phyloP scores from a whole-genome alignment of 1,140 invertebrate genomes.

The Zaprionus nigranus region DNA sequence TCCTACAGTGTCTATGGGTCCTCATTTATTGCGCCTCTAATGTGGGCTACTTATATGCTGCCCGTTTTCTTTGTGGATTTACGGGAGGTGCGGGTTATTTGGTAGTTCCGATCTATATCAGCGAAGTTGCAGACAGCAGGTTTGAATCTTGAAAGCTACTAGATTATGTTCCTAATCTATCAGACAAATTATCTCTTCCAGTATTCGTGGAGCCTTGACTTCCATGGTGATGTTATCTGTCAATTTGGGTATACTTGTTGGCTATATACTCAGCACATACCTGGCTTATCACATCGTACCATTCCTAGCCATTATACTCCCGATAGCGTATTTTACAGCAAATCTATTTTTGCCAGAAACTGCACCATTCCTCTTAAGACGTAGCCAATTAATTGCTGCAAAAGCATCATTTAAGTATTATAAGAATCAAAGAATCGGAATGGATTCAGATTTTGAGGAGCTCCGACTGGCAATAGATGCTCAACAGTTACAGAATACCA shows the following conservation, averaged over 20 bases:
- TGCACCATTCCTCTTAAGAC: slow-evolving; percentile 88
- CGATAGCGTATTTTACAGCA: slow-evolving; percentile 87
- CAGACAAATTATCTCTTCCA: slow-evolving; percentile 69
- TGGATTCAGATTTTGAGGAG: slow-evolving; percentile 43
- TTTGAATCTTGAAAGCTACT: slow-evolving; percentile 12
- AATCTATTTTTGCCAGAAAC: slow-evolving; percentile 93
- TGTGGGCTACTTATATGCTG: slow-evolving; percentile 78
- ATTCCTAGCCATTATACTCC: slow-evolving; percentile 88
- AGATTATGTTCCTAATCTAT: not conserved
- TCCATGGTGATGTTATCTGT: slow-evolving; percentile 93
- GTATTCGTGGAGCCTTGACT: slow-evolving; percentile 91
- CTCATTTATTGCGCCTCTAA: slow-evolving; percentile 80
- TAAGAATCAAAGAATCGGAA: slow-evolving; percentile 38
- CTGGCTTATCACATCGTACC: slow-evolving; percentile 88
- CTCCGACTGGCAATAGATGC: slow-evolving; percentile 44
- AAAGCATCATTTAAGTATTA: slow-evolving; percentile 86
- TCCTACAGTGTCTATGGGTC: slow-evolving; percentile 69
- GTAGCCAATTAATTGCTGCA: slow-evolving; percentile 87
- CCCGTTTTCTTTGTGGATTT: slow-evolving; percentile 84
- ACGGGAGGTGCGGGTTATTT: slow-evolving; percentile 82
- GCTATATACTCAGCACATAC: slow-evolving; percentile 89
- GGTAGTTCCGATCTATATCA: slow-evolving; percentile 84
- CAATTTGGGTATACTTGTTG: slow-evolving; percentile 91
- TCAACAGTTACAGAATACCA: slow-evolving; percentile 34
- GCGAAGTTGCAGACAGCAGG: slow-evolving; percentile 83